phyloP scores from a whole-genome alignment of 2,797 vertebrate genomes.

The Sebastes matsubarae region DNA sequence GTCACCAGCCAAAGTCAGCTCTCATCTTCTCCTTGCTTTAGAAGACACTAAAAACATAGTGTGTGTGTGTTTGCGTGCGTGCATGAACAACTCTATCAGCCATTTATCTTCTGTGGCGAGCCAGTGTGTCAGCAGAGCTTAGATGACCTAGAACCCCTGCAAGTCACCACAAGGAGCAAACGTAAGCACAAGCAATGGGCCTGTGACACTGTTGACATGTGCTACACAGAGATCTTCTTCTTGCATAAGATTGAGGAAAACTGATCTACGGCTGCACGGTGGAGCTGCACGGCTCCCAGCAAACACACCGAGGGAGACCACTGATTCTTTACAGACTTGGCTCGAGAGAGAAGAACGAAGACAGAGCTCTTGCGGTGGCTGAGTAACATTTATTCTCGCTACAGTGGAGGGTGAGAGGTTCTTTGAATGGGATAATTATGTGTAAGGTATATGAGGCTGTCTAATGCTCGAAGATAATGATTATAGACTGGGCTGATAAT shows the following conservation, averaged over 20 bases:
- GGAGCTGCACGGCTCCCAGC: not conserved
- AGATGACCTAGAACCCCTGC: not conserved
- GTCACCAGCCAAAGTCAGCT: slow-evolving; percentile 20
- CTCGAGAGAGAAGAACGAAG: not conserved
- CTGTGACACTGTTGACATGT: slow-evolving; percentile 15
- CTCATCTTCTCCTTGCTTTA: slow-evolving; percentile 5
- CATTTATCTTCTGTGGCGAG: slow-evolving; percentile 15
- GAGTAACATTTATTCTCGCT: slow-evolving; percentile 10
- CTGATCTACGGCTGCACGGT: not conserved
- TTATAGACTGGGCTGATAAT: not conserved
- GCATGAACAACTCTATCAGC: not conserved
- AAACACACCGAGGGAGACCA: not conserved
- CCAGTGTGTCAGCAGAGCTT: slow-evolving; percentile 26
- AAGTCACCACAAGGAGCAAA: slow-evolving; percentile 31
- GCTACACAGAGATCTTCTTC: slow-evolving; percentile 4
- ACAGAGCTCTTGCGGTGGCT: not conserved
- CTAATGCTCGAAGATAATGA: slow-evolving; percentile 16
- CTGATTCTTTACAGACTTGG: not conserved
- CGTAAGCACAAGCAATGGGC: slow-evolving; percentile 13
- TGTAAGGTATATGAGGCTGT: not conserved
- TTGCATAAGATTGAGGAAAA: slow-evolving; percentile 40
- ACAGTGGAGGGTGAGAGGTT: not conserved
- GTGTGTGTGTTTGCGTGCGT: not conserved
- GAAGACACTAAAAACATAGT: not conserved
- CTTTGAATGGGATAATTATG: slow-evolving; percentile 29